Conservation (phyloP, 2,797 vertebrate species). For the Otus scops region DNA sequence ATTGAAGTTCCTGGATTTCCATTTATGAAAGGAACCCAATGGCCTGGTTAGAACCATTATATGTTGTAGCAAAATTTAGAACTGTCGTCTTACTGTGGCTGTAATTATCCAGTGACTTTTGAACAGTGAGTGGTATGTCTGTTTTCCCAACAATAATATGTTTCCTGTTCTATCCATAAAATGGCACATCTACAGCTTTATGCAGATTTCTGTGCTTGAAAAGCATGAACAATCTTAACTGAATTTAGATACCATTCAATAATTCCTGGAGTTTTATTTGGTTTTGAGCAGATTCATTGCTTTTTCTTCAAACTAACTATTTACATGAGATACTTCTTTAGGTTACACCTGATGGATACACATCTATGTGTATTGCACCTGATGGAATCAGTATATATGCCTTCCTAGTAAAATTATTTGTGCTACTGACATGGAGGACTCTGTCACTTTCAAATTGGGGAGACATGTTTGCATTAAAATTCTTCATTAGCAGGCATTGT, state of each 20-base stretch:
- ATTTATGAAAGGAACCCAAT: neutral
- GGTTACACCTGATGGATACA: neutral
- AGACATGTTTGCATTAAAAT: neutral
- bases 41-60: neutral
- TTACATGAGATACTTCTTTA: neutral
- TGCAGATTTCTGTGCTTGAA: neutral
- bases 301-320: neutral
- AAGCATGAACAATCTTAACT: neutral
- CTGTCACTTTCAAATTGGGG: neutral
- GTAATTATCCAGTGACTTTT: neutral
- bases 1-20: slow-evolving; percentile 14
- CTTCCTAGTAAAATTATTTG: neutral
- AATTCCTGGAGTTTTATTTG: neutral
- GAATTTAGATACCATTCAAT: neutral
- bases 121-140: neutral
- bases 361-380: neutral
- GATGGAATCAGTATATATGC: fast-evolving
- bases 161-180: neutral
- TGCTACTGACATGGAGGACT: neutral
- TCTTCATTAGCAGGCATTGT: neutral
- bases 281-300: neutral
- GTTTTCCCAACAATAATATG: neutral
- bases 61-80: neutral
- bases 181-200: neutral
- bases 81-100: neutral